Percentiles rank a stretch among this genome's conserved stretches.
phyloP scores from a whole-genome alignment of 1,140 invertebrate species.

The Berghia stephanieae region DNA sequence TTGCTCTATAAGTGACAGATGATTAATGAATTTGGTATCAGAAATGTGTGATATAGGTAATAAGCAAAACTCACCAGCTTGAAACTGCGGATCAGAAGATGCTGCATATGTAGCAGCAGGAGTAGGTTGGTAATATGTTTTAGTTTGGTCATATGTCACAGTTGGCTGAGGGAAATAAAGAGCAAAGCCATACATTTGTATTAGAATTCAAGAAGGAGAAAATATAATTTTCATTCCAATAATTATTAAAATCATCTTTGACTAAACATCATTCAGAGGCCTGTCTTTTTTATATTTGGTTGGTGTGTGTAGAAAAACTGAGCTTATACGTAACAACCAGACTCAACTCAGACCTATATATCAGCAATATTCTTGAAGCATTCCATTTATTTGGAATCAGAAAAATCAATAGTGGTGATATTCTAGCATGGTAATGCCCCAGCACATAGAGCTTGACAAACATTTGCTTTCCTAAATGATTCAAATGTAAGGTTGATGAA shows the following conservation, averaged over 20 bases:
- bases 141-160: conserved; percentile 62
- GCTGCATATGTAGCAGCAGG: conserved; percentile 69
- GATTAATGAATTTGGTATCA: neutral
- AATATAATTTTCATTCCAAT: neutral
- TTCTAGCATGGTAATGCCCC: no score
- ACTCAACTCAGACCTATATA: no score
- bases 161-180: conserved; percentile 50
- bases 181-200: no score
- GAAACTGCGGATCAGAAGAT: conserved; percentile 72
- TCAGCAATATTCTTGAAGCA: no score
- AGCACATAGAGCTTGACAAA: no score
- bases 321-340: neutral
- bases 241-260: neutral
- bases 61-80: conserved; percentile 65
- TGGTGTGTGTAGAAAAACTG: neutral
- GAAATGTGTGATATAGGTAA: neutral
- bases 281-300: neutral
- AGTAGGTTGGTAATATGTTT: conserved; percentile 63
- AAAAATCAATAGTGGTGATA: no score
- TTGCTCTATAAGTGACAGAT: neutral
- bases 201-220: neutral
- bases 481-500: no score
- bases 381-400: no score
- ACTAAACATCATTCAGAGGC: neutral
- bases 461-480: no score